Evolutionary conservation across 2,888 invertebrate genomes (phyloP), one percentile per base, ranked within the genome.

Genomic region (Carterocephalus palaemon): DNA sequence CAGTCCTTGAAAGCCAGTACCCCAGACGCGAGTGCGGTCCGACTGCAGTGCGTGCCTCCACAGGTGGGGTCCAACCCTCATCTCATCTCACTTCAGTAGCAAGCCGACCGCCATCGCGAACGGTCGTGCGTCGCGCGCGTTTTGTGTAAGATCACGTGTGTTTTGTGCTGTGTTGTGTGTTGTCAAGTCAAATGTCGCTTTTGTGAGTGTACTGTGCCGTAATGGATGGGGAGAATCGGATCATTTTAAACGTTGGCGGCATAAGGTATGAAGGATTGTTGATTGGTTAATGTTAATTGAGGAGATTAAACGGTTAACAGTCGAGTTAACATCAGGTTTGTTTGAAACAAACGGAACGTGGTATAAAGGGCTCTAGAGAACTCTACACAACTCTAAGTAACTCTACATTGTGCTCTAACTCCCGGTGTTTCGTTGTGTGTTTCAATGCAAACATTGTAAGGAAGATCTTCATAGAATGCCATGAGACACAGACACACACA

Each of bases 231-330:
- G 96, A 97, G 88, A 96, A 97, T 83, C 91, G 96, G 71, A 95
- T 97, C 67, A 95, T 96, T 77, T 89, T 97, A 72, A 97, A 97
- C 88, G 96, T 97, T 72, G 96, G 97, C 55, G 97, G 97, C 53
- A 96, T 97, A 75, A 91, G 95, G 83, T 94, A 58, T 67, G n/a
- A n/a, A n/a, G n/a, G n/a, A 28, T 12, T 1, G 6, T 8, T 29
- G n/a, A 8, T 29, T n/a, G 1, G 6, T 8, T 29, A 8, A 8
- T 29, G 3, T 13, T 9, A 15, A 28, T 9, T 28, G 3, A 26
- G 26, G n/a, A n/a, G n/a, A n/a, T n/a, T n/a, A n/a, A n/a, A n/a
- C n/a, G n/a, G n/a, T n/a, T n/a, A n/a, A n/a, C n/a, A n/a, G n/a
- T n/a, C n/a, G n/a, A n/a, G n/a, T n/a, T n/a, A n/a, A n/a, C n/a